Conservation (phyloP, 2,888 invertebrate genomes). For the Tuberolachnus salignus region DNA sequence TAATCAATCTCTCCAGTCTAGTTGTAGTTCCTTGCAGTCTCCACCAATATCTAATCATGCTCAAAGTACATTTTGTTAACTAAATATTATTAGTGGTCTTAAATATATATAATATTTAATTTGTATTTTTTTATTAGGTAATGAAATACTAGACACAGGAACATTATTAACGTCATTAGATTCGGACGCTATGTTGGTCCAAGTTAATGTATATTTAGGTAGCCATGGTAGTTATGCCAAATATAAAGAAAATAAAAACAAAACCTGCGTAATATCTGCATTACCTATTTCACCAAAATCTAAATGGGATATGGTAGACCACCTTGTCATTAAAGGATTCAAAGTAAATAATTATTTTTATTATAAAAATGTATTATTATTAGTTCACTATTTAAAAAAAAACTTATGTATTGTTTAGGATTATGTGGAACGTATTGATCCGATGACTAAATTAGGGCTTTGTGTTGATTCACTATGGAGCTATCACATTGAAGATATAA, state of each 20-base stretch:
- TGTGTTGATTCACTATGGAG: constrained; percentile 87
- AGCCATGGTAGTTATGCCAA: constrained; percentile 77
- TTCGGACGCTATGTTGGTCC: constrained; percentile 84
- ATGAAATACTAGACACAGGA: constrained; percentile 30
- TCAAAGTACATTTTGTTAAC: constrained; percentile 33
- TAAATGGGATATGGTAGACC: constrained; percentile 93
- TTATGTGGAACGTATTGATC: constrained; percentile 90
- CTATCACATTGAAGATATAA: constrained; percentile 86
- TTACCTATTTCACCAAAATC: constrained; percentile 91
- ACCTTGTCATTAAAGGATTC: constrained; percentile 87
- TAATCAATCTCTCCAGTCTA: constrained; percentile 66
- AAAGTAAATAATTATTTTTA: constrained; percentile 64
- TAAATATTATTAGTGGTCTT: not conserved
- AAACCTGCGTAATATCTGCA: constrained; percentile 81
- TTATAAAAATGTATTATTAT: constrained; percentile 4
- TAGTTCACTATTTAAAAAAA: too few species aligned
- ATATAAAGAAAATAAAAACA: constrained; percentile 72
- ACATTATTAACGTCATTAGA: constrained; percentile 62
- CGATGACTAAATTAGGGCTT: constrained; percentile 80
- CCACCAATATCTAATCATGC: constrained; percentile 52
- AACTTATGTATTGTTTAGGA: constrained; percentile 66
- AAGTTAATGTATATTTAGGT: constrained; percentile 86
- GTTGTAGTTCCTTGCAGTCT: constrained; percentile 65
- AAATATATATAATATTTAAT: not conserved
- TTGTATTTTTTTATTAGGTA: constrained; percentile 17